Conservation (phyloP, 2,797 vertebrate species). For the Bradypodion ventrale region DNA sequence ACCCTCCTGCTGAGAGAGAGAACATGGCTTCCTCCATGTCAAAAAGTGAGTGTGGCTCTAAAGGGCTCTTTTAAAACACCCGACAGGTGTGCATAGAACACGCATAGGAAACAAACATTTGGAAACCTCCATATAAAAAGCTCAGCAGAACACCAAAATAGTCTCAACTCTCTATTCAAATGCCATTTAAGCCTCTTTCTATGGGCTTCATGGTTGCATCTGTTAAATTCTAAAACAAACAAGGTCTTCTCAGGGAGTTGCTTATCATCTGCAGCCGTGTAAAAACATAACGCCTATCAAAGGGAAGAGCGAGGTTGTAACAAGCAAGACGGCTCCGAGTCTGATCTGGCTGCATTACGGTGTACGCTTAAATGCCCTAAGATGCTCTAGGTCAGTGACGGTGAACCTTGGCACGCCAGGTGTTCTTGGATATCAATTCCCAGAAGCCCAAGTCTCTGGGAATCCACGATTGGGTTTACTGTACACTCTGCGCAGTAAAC, state of each 20-base stretch:
- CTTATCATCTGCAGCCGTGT: slow-evolving; percentile 50
- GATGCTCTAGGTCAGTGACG: neutral
- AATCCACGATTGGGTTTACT: no score
- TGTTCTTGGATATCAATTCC: no score
- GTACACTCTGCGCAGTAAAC: no score
- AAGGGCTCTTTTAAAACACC: neutral
- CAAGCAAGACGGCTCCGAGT: no score
- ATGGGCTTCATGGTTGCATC: neutral
- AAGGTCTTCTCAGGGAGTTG: slow-evolving; percentile 51
- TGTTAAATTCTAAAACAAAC: slow-evolving; percentile 17
- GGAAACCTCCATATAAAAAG: slow-evolving; percentile 19
- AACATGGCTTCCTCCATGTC: neutral
- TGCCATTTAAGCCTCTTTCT: slow-evolving; percentile 39
- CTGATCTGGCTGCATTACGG: slow-evolving; percentile 45
- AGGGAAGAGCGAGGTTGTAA: no score
- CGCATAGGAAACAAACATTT: neutral
- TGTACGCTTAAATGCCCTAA: no score
- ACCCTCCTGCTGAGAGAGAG: neutral
- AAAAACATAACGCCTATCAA: neutral
- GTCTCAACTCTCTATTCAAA: slow-evolving; percentile 41
- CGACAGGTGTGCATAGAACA: neutral
- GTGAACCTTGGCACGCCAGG: no score
- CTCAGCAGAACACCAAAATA: slow-evolving; percentile 25
- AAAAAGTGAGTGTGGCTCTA: neutral
- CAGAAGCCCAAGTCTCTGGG: no score